A percentile compares a stretch with the other conserved stretches of the same genome.
Conservation (phyloP, 2,888 invertebrate species). For the Resseliella maxima region DNA sequence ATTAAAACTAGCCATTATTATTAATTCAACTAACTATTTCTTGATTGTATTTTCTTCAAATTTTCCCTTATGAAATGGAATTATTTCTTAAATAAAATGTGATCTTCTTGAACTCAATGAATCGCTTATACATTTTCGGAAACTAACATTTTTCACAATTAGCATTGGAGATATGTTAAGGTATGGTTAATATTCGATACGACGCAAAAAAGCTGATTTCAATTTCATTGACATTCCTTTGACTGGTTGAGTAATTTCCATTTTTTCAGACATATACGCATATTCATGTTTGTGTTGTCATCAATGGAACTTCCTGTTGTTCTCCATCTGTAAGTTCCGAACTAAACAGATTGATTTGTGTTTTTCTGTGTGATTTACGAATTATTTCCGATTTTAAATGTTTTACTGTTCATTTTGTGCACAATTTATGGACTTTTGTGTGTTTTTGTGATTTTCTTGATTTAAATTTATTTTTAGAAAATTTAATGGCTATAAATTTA, state of each 20-base stretch:
- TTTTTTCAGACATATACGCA: conserved; percentile 86
- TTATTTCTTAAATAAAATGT: too few species aligned
- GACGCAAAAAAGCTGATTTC: neutral
- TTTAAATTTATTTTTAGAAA: too few species aligned
- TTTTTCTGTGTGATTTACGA: conserved; percentile 57
- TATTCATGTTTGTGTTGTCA: conserved; percentile 86
- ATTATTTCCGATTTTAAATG: conserved; percentile 57
- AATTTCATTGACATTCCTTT: neutral
- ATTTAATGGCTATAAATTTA: too few species aligned
- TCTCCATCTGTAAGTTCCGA: conserved; percentile 77
- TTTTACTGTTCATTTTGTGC: neutral
- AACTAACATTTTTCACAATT: conserved; percentile 60
- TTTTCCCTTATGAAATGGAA: too few species aligned
- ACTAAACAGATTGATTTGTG: conserved; percentile 49
- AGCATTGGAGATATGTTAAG: conserved; percentile 87
- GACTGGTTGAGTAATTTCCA: neutral
- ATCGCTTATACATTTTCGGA: neutral
- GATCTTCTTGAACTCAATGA: too few species aligned
- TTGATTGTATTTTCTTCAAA: neutral
- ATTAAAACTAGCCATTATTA: neutral
- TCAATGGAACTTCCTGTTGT: conserved; percentile 88
- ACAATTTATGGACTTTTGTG: too few species aligned
- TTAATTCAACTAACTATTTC: neutral
- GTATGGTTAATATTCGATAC: conserved; percentile 69
- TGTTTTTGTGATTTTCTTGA: neutral